Base-by-base conservation (phyloP, 2,113 vertebrate species). In the Hystrix cristata region DNA sequence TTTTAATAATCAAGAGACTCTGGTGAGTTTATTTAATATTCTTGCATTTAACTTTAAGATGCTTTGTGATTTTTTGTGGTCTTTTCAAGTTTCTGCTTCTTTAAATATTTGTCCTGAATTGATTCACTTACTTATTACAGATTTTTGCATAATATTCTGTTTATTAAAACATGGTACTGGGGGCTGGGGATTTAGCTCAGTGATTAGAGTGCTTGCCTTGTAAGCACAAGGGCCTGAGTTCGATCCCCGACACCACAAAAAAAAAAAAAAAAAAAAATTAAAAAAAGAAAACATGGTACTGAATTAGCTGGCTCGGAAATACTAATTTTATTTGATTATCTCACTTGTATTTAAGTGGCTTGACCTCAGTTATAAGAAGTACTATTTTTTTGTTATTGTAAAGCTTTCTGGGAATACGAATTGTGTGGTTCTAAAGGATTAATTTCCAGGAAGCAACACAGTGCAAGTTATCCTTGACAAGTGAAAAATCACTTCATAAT, bases 401-500 rank as follows among this genome's bases (percentile, higher is more conserved):
- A 92, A 93, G 18, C 6, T 72, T 92, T 85, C 93, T 78, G 12
- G 27, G 27, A 93, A 55, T 60, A 53, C 64, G 57, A 86, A 84
- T 83, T 87, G 95, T 74, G n/a, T 96, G 8, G 87, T 31, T 94
- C 19, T 57, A 93, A 94, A 18, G 85, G 23, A 93, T 80, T 97
- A 48, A 76, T 92, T 95, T 95, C 83, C n/a, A 87, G 84, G 57
- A 96, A 97, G 53, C 8, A 93, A 90, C 51, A 62, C 5, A 93
- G 84, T 92, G 53, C 71, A 97, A 83, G 15, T 90, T 94, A 87
- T 53, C n/a, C 67, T 93, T 96, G 95, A 96, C 92, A 97, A 96
- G 74, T 97, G 84, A 95, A 69, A 97, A 96, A 90, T 93, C 15
- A 90, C 21, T 89, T 94, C 80, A 84, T 92, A 95, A 92, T 93